Evolutionary conservation across 2,797 vertebrate genomes (phyloP).

Genomic region (Scarus forsteni): DNA sequence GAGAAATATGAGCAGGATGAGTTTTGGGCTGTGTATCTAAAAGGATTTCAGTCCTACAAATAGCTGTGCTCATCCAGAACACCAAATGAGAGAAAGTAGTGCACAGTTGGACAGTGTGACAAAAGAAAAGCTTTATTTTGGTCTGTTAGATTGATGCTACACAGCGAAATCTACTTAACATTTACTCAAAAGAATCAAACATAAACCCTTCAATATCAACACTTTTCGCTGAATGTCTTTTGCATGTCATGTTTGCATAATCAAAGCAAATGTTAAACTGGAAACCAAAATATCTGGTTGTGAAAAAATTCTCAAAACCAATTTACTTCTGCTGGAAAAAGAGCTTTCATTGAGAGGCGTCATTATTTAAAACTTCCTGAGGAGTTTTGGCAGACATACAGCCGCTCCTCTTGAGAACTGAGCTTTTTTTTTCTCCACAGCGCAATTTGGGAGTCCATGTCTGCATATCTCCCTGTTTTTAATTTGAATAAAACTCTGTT

Average conservation of each 20-base stretch:
- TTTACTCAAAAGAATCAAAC: too few species aligned
- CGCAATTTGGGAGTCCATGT: conserved; percentile 31
- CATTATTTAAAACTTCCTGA: conserved; percentile 13
- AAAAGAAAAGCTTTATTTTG: too few species aligned
- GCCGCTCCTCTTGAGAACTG: neutral
- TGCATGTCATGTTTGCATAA: neutral
- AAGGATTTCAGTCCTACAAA: too few species aligned
- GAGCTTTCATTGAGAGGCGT: neutral
- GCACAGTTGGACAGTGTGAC: too few species aligned
- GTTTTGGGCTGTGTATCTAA: too few species aligned
- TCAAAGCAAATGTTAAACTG: neutral
- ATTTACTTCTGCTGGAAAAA: neutral
- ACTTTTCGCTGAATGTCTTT: too few species aligned
- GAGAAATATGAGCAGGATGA: too few species aligned
- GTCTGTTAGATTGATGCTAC: too few species aligned
- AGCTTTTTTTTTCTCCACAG: neutral
- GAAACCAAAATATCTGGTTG: neutral
- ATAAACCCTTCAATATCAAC: too few species aligned
- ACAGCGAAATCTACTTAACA: too few species aligned
- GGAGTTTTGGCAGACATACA: conserved; percentile 6
- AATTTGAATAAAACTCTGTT: conserved; percentile 67
- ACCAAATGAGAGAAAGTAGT: too few species aligned
- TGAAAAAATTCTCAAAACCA: neutral
- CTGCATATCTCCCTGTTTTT: conserved; percentile 55
- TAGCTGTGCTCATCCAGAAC: too few species aligned